Conservation (phyloP, 2,797 vertebrate species). For the Microtus agrestis region DNA sequence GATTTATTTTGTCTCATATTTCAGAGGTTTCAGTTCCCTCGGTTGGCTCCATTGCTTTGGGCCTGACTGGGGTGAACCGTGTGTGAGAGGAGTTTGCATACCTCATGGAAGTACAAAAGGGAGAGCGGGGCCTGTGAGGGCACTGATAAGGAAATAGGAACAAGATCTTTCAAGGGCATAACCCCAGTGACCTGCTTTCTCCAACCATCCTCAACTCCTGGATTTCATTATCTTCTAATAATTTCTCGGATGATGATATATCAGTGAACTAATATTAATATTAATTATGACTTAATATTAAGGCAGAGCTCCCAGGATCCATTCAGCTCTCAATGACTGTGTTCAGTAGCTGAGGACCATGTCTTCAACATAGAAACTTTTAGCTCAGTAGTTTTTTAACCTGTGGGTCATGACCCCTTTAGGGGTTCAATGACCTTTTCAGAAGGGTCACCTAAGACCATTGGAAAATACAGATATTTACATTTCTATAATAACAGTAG, state of each 20-base stretch:
- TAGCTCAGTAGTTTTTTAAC: neutral
- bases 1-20: neutral
- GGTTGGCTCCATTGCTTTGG: neutral
- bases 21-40: neutral
- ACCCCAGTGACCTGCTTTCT: neutral
- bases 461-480: neutral
- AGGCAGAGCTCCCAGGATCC: neutral
- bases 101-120: neutral
- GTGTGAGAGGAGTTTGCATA: neutral
- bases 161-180: neutral
- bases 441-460: neutral
- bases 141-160: no score
- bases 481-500: neutral
- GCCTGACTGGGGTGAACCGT: neutral
- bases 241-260: neutral
- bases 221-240: neutral
- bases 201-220: neutral
- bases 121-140: fast-evolving
- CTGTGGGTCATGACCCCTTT: neutral
- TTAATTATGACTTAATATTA: neutral
- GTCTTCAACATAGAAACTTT: neutral
- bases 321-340: neutral
- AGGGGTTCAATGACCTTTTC: neutral
- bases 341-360: neutral
- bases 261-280: neutral